Conservation (phyloP, 2,113 vertebrate genomes). For the Ivindomyrus marchei region DNA sequence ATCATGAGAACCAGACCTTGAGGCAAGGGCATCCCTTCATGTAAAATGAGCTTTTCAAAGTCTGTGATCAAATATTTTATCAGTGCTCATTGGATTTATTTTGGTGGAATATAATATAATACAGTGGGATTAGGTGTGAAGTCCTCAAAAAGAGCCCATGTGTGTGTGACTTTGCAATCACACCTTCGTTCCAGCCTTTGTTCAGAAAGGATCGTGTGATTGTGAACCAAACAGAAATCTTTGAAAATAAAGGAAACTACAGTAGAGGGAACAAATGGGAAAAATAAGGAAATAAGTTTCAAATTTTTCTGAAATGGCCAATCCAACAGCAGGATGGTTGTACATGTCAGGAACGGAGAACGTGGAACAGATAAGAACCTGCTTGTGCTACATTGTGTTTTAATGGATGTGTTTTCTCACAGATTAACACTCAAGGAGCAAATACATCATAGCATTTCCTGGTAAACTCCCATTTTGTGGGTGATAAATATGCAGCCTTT, state of each 20-base stretch:
- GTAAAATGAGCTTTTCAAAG: neutral
- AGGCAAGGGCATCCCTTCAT: neutral
- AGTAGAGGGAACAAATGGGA: neutral
- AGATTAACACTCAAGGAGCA: neutral
- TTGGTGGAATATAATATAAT: neutral
- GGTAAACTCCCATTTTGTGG: neutral
- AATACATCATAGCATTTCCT: neutral
- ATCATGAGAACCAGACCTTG: neutral
- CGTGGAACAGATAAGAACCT: neutral
- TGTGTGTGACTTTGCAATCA: neutral
- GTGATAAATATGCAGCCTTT: neutral
- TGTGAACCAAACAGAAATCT: neutral
- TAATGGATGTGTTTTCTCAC: neutral
- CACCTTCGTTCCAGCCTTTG: neutral
- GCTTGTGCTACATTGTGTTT: neutral
- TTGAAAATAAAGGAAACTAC: neutral
- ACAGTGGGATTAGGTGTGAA: neutral
- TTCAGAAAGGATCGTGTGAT: neutral
- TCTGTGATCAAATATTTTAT: neutral
- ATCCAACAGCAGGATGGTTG: neutral
- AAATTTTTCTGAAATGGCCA: neutral
- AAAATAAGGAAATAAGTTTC: neutral
- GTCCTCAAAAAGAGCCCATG: neutral
- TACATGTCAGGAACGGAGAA: neutral
- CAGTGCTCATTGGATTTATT: neutral